These are phyloP conservation scores for Lepidocolaptes lacrymiger DNA, from an alignment of 2,797 vertebrate genomes.

Conservation along the genomic window DNA sequence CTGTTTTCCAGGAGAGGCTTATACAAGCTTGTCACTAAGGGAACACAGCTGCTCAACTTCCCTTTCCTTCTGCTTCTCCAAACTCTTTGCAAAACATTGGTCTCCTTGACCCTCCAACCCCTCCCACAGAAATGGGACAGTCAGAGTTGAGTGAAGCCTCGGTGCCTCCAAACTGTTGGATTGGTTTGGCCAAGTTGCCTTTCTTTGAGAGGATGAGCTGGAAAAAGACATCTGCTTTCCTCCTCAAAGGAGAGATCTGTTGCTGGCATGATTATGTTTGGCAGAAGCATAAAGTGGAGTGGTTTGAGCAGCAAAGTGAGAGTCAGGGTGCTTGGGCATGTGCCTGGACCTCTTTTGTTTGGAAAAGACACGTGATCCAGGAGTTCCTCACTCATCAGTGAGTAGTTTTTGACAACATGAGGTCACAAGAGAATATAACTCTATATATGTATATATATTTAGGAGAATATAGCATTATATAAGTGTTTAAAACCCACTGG, in stretches of 20 bases:
- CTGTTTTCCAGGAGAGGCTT: background rate
- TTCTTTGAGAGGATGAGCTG: background rate
- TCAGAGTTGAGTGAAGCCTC: background rate
- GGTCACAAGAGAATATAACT: background rate
- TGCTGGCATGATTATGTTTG: background rate
- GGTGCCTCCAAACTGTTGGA: background rate
- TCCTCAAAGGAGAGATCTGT: background rate
- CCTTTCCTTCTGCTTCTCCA: background rate
- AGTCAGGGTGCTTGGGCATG: background rate
- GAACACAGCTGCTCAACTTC: background rate
- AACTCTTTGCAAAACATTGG: background rate
- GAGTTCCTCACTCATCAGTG: background rate
- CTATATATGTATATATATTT: background rate
- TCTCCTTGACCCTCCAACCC: background rate
- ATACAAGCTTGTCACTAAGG: background rate
- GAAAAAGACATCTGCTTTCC: background rate
- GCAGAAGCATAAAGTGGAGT: background rate
- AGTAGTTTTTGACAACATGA: background rate
- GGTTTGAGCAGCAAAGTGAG: background rate
- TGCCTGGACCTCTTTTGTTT: conserved; percentile 14
- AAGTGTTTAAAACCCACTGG: background rate
- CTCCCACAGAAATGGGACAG: background rate
- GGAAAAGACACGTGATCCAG: background rate
- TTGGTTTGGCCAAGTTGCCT: conserved; percentile 2
- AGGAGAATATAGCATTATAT: background rate